Base-by-base conservation (phyloP, 2,888 invertebrate species). In the Onthophagus sagittarius region DNA sequence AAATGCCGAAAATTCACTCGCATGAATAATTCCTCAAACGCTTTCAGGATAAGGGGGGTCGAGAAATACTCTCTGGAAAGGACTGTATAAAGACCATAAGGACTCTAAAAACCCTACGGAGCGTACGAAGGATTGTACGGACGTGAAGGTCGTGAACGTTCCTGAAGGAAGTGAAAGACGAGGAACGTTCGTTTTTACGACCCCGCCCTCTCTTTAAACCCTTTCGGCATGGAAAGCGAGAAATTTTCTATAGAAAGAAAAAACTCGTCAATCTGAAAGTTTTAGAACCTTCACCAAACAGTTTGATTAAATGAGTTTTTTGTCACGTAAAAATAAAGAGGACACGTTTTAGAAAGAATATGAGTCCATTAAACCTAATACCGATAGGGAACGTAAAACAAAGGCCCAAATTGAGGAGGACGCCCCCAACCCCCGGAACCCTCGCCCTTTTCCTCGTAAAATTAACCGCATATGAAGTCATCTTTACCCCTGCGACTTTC, bases 381-480 rank as follows among this genome's bases (percentile, higher is more conserved):
- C 39, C 39, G 39, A 53, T 53, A 53, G 39, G 39, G 39, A 11
- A 11, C 39, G 39, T 53, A 53, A 53, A 53, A 53, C 39, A 53
- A 53, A 53, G 39, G 39, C 39, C 23, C 11, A 53, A 53, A 53
- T 53, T 53, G 39, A 53, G 39, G 39, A 53, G 39, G 39, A 9
- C 11, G 39, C 39, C 39, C 39, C 6, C 39, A 11, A 11, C 11
- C 39, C 39, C 39, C 39, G 39, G 11, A 53, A 53, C 39, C 39
- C 39, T 53, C 39, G 39, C 39, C 39, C 39, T 53, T 53, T 53
- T 4, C 39, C 67, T 67, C 67, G 67, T 74, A 74, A 74, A 74
- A 72, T 70, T 74, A 72, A 74, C 72, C 74, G 70, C 62, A 72
- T 72, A 72, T 39, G 70, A 72, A 72, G 74, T 70, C 69, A 74